phyloP scores from a whole-genome alignment of 2,113 vertebrate genomes.

The Hypocryptadius cinnamomeus region DNA sequence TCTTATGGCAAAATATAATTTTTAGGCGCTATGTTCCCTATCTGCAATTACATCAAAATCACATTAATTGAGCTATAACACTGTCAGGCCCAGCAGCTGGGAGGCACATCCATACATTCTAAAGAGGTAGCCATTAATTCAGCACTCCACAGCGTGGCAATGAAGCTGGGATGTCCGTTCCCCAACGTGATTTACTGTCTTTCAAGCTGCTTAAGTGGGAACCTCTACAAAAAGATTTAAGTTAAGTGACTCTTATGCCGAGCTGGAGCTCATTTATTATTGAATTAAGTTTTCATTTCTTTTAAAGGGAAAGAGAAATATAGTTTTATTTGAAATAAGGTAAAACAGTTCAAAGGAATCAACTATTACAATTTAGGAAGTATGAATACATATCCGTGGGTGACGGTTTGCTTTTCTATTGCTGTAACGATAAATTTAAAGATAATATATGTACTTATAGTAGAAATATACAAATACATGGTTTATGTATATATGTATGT shows the following conservation, averaged over 20 bases:
- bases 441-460: background rate
- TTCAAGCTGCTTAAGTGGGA: conserved; percentile 82
- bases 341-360: conserved; percentile 67
- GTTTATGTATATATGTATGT: background rate
- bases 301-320: conserved; percentile 77
- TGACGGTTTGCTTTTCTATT: background rate
- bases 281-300: conserved; percentile 84
- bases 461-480: background rate
- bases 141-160: conserved; percentile 64
- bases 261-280: conserved; percentile 84
- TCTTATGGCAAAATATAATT: conserved; percentile 74
- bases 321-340: conserved; percentile 70
- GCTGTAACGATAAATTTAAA: background rate
- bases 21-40: conserved; percentile 68
- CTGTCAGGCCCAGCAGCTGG: conserved; percentile 79
- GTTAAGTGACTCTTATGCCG: conserved; percentile 83
- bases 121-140: conserved; percentile 78
- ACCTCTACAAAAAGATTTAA: conserved; percentile 88
- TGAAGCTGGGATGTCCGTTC: conserved; percentile 76
- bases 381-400: conserved; percentile 3
- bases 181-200: conserved; percentile 80
- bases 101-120: conserved; percentile 77
- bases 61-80: conserved; percentile 82
- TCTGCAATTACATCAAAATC: conserved; percentile 83
- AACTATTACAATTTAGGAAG: conserved; percentile 40